A percentile compares a stretch with the other conserved stretches of the same genome.
phyloP scores from a whole-genome alignment of 2,113 vertebrate species.

The Apaloderma vittatum region DNA sequence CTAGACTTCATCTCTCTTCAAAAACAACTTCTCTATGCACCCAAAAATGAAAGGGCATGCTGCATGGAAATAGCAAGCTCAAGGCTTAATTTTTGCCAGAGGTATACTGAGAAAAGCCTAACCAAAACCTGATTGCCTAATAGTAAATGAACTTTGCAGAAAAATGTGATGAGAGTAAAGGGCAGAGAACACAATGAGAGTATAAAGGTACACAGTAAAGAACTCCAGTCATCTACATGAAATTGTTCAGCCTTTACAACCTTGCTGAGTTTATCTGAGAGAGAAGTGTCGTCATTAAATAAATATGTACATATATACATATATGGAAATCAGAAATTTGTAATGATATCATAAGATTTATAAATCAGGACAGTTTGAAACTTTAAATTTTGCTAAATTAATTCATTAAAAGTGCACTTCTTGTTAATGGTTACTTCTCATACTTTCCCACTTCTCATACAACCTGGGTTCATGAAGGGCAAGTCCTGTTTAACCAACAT shows the following conservation, averaged over 20 bases:
- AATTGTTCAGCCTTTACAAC: neutral
- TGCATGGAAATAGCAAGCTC: neutral
- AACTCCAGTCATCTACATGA: neutral
- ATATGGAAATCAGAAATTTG: neutral
- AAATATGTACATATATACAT: neutral
- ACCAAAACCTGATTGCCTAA: neutral
- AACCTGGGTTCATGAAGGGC: no score
- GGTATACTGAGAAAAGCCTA: neutral
- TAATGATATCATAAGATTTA: neutral
- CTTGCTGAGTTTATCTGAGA: neutral
- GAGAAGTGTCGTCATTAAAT: neutral
- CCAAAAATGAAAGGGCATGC: neutral
- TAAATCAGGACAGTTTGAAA: neutral
- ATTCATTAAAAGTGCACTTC: neutral
- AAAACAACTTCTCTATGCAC: neutral
- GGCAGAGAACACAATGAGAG: neutral
- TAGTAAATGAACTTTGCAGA: neutral
- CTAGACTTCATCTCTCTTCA: slow-evolving; percentile 35
- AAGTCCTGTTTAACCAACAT: no score
- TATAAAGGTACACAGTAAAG: neutral
- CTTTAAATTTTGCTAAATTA: neutral
- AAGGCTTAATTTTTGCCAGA: slow-evolving; percentile 26
- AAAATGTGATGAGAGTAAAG: neutral
- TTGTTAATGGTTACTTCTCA: neutral
- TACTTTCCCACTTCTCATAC: no score